Percentiles rank a stretch among this genome's conserved stretches.
Conservation (phyloP, 1,140 invertebrate genomes). For the Cydia amplana region DNA sequence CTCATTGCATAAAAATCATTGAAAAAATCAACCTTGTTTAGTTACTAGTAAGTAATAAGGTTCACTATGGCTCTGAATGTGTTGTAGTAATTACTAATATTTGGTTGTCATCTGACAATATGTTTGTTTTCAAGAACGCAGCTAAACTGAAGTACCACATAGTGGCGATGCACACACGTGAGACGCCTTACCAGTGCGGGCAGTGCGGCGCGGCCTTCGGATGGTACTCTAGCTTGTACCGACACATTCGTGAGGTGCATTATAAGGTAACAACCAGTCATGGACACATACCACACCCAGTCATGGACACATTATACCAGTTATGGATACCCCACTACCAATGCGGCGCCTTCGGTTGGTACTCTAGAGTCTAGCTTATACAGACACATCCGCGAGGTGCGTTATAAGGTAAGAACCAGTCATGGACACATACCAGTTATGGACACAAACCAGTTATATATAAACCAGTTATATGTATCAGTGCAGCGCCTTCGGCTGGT, state of each 20-base stretch:
- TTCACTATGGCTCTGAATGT: no score
- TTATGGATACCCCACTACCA: constrained; percentile 60
- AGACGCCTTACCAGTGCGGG: constrained; percentile 64
- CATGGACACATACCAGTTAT: no score
- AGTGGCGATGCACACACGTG: constrained; percentile 68
- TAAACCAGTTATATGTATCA: no score
- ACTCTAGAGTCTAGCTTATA: constrained; percentile 69
- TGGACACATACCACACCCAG: no score
- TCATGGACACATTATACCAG: background rate
- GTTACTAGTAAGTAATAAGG: no score
- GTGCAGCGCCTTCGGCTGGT: constrained; percentile 68
- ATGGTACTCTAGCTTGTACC: constrained; percentile 69
- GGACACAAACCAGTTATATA: no score
- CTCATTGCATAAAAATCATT: no score
- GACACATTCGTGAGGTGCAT: constrained; percentile 64
- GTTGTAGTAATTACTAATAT: no score
- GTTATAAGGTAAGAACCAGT: constrained; percentile 56
- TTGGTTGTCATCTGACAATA: no score
- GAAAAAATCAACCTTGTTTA: no score
- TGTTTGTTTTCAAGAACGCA: constrained; percentile 50
- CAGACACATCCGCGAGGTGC: constrained; percentile 62
- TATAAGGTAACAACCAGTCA: no score
- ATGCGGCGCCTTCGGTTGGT: constrained; percentile 68
- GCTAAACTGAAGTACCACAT: constrained; percentile 72
- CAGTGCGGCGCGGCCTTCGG: constrained; percentile 64